Percentiles rank a stretch among this genome's conserved stretches.
phyloP scores from a whole-genome alignment of 2,113 vertebrate genomes.

The Erinaceus europaeus region DNA sequence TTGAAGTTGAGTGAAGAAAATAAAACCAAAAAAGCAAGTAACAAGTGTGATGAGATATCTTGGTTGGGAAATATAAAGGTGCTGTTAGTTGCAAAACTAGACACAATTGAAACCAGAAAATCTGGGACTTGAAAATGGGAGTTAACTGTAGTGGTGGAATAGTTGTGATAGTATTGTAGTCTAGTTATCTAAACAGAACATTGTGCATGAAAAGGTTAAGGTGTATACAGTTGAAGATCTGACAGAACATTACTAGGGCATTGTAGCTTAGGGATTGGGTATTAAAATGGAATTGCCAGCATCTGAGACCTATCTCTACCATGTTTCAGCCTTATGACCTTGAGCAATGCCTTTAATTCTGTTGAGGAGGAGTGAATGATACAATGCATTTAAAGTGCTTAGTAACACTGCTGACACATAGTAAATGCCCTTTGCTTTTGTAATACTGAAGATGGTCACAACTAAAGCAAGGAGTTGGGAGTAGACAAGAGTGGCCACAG shows the following conservation, averaged over 20 bases:
- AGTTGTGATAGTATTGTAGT: neutral
- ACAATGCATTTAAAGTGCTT: neutral
- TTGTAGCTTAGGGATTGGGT: neutral
- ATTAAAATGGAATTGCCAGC: neutral
- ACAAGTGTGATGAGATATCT: neutral
- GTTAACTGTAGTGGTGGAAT: neutral
- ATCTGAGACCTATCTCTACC: neutral
- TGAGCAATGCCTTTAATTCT: neutral
- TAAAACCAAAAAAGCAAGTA: conserved; percentile 14
- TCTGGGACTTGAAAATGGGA: neutral
- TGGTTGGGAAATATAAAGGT: neutral
- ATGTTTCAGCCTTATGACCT: neutral
- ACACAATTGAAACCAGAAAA: neutral
- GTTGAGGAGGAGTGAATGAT: neutral
- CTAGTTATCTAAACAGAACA: neutral
- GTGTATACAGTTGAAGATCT: neutral
- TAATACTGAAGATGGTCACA: neutral
- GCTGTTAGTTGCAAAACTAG: neutral
- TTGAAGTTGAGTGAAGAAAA: conserved; percentile 31
- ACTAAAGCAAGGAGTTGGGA: neutral
- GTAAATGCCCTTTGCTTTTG: neutral
- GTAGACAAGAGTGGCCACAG: neutral
- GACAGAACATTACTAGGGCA: neutral
- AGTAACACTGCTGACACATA: neutral
- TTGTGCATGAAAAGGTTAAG: neutral